These are phyloP conservation scores for Lucilia cuprina DNA, from an alignment of 1,140 invertebrate species.

Conservation along the genomic window DNA sequence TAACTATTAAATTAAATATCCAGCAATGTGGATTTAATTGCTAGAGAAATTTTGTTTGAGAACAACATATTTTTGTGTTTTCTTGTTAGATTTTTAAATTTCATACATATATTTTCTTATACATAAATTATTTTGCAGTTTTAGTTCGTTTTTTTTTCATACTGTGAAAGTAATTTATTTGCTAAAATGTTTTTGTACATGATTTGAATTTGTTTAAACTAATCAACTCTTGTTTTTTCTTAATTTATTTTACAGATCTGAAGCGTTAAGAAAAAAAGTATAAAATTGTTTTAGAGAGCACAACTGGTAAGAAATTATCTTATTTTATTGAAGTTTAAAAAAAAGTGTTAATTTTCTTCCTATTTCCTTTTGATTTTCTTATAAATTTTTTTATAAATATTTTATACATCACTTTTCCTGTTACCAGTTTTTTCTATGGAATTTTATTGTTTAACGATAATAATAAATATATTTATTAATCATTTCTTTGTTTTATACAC, in stretches of 20 bases:
- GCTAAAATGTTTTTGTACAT: neutral
- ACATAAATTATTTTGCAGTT: neutral
- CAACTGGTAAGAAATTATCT: neutral
- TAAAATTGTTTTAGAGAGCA: neutral
- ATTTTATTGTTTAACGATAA: neutral
- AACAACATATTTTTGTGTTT: neutral
- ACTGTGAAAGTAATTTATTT: conserved; percentile 10
- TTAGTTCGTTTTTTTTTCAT: neutral
- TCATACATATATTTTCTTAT: neutral
- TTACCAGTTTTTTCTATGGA: neutral
- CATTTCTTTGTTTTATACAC: neutral
- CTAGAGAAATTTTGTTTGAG: neutral
- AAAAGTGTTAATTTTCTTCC: conserved; percentile 3
- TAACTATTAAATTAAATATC: neutral
- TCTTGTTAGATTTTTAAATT: neutral
- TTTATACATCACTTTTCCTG: neutral
- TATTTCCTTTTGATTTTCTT: neutral
- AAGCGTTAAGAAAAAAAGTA: neutral
- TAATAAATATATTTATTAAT: neutral
- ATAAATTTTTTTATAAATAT: neutral
- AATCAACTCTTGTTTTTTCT: neutral
- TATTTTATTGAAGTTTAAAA: neutral
- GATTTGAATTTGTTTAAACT: neutral
- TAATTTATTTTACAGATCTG: neutral
- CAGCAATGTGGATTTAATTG: neutral